phyloP scores from a whole-genome alignment of 64 coral and sea anemone species.

The Pocillopora damicornis region DNA sequence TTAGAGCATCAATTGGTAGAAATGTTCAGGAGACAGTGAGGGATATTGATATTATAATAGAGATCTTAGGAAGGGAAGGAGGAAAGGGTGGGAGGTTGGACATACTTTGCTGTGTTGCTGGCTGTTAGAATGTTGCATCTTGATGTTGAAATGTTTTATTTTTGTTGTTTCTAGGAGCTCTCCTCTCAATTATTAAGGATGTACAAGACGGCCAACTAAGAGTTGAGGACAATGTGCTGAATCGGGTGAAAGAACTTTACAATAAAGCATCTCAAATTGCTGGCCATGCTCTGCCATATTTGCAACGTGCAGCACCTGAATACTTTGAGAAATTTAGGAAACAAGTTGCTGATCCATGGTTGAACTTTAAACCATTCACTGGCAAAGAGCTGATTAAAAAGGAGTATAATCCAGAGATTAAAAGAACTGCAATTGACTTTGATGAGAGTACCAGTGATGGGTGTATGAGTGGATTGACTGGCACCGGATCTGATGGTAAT shows the following conservation, averaged over 20 bases:
- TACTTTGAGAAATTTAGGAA: conserved; percentile 78
- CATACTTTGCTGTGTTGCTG: too few species aligned
- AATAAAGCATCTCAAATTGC: conserved; percentile 50
- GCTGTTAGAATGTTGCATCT: too few species aligned
- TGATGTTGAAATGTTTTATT: background rate
- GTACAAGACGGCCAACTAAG: conserved; percentile 34
- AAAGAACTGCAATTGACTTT: conserved; percentile 64
- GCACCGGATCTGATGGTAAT: conserved; percentile 17
- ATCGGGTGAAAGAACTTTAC: conserved; percentile 35
- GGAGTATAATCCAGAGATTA: conserved; percentile 36
- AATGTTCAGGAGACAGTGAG: too few species aligned
- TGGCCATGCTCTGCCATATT: conserved; percentile 55
- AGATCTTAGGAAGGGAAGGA: too few species aligned
- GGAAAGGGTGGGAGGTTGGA: too few species aligned
- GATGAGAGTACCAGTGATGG: conserved; percentile 74
- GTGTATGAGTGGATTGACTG: conserved; percentile 71
- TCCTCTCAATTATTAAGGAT: conserved; percentile 60
- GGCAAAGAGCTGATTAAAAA: conserved; percentile 39
- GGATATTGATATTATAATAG: too few species aligned
- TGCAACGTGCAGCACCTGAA: conserved; percentile 16
- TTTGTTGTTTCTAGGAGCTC: conserved; percentile 43
- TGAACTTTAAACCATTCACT: conserved; percentile 78
- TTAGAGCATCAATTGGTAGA: too few species aligned
- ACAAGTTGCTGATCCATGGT: conserved; percentile 69
- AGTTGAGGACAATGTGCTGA: conserved; percentile 16